Base-by-base conservation (phyloP, 2,113 vertebrate species). In the Notothenia rossii region DNA sequence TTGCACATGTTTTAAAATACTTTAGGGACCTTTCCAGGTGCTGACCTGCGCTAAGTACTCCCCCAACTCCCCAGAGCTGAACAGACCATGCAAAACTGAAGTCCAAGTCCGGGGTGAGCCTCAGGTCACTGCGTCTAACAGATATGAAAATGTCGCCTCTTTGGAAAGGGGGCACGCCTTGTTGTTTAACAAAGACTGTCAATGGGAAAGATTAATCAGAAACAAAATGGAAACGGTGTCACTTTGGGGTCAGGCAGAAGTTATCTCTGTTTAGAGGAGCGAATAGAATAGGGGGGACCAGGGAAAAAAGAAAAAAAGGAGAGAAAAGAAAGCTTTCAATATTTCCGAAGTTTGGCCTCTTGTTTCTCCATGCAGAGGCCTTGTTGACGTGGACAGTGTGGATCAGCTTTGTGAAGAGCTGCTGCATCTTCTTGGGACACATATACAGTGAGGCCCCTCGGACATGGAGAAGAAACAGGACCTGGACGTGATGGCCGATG, bases 161-260 rank as follows among this genome's bases (percentile, higher is more conserved):
- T 97, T 91, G 86, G 90, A 82, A 96, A 82, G 96, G 95, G 95
- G 96, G 96, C 95, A 96, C 95, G 97, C 97, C 98, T 98, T 97
- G 97, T 97, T 98, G 97, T 97, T 99, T 98, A 99, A 99, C 98
- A 99, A 99, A 99, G 98, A 99, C 96, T 99, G 98, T 99, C 98
- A 99, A 97, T 97, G 97, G 95, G 93, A 94, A 97, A 99, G 98
- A 99, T 99, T 98, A 99, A 99, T 99, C 97, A 97, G 97, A 97
- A 97, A 97, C 96, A 96, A 98, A 98, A 98, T 98, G 97, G 95
- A 95, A 96, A 96, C 95, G 94, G 96, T 98, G 98, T 98, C 97
- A 98, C 95, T 96, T 94, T 95, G 96, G 95, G 97, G 98, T 98
- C 98, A 99, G 95, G 96, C 95, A 95, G 96, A 97, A 97, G 96